These are phyloP conservation scores for Molossus molossus DNA, from an alignment of 2,797 vertebrate genomes.

Conservation along the genomic window DNA sequence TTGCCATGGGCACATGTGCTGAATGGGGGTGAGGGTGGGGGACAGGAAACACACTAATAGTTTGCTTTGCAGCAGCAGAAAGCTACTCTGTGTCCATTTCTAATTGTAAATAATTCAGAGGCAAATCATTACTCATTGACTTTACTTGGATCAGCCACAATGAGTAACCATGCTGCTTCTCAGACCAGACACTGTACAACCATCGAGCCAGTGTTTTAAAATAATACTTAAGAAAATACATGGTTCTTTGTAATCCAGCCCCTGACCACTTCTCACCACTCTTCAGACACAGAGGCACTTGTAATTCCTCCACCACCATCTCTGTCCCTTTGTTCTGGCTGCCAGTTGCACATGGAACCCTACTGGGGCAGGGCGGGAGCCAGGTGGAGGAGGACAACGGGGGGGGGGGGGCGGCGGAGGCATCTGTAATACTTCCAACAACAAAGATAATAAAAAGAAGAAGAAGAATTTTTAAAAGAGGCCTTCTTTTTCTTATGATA, in stretches of 20 bases:
- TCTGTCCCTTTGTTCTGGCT: neutral
- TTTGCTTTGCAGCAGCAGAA: neutral
- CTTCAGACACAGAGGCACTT: neutral
- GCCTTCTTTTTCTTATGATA: neutral
- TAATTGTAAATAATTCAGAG: neutral
- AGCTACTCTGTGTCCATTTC: neutral
- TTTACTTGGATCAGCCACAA: slow-evolving; percentile 20
- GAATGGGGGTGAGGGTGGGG: neutral
- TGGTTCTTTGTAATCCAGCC: neutral
- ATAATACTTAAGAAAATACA: neutral
- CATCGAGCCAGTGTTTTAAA: neutral
- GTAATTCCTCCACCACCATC: neutral
- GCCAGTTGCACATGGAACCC: neutral
- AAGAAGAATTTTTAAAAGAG: neutral
- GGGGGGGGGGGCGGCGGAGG: too few species aligned
- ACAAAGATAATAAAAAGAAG: too few species aligned
- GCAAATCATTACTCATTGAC: neutral
- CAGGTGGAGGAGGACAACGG: too few species aligned
- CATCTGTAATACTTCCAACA: too few species aligned
- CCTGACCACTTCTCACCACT: neutral
- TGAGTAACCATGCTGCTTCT: neutral
- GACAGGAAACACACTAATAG: neutral
- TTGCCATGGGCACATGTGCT: neutral
- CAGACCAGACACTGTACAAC: neutral
- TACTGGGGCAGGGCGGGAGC: too few species aligned